Evolutionary conservation across 2,888 invertebrate genomes (phyloP), one percentile per base, ranked within the genome.

Genomic region (Euzetes globulus): DNA sequence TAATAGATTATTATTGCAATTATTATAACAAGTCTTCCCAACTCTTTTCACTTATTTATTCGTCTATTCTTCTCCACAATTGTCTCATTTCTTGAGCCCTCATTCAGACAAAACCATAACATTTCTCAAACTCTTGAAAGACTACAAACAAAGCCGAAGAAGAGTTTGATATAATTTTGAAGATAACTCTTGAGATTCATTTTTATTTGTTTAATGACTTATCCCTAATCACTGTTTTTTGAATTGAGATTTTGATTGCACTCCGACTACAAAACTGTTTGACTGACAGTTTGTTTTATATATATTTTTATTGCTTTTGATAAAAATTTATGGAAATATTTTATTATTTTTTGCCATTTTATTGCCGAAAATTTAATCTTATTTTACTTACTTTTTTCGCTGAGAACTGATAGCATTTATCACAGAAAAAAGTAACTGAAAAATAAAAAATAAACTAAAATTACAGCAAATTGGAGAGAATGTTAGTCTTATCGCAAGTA

Each of bases 401-500:
- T 27, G 11, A 58, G 17, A 29, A 58, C 29, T 58, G 58, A 58
- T 58, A 58, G 22, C 58, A 58, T 58, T 58, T 58, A 58, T 58
- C 58, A 58, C 27, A 25, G n/a, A 55, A 58, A 58, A 55, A 13
- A 55, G 27, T 58, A 17, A 58, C 11, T 58, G 11, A 58, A 58
- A 58, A 13, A 17, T 1, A 58, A 29, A 17, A 58, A 29, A 13
- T 27, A 58, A 58, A 29, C 2, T 27, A 58, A 50, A 58, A 58
- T 58, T 58, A 27, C 19, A 27, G 58, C 27, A 58, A 58, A 58
- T 58, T 58, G 58, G 15, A 58, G 27, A 22, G 9, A 58, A 58
- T 58, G 58, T 58, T 58, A 58, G 58, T 58, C 58, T 58, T 58
- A 58, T 58, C 58, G 58, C 58, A 13, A 0, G 13, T 58, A 58